Conservation (phyloP, 2,888 invertebrate genomes). For the Arrhopalites spinosus region DNA sequence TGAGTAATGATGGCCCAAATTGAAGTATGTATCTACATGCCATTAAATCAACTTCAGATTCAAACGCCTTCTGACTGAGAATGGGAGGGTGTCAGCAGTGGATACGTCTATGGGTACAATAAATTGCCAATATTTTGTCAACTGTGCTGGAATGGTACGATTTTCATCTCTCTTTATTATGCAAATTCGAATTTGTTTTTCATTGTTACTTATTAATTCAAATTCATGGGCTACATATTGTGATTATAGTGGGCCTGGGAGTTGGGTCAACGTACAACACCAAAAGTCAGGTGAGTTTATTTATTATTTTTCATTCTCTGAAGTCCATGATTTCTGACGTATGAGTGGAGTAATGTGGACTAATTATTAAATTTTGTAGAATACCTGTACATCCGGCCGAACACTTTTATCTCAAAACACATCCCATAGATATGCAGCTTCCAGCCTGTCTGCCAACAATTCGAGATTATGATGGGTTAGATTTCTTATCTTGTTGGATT, state of each 20-base stretch:
- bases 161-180: too few relatives aligned
- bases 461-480: constrained; percentile 72
- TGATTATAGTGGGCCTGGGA: constrained; percentile 69
- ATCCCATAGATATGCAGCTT: constrained; percentile 59
- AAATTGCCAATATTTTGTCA: constrained; percentile 69
- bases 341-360: too few relatives aligned
- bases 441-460: constrained; percentile 63
- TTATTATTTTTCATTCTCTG: too few relatives aligned
- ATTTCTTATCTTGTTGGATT: too few relatives aligned
- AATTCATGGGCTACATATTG: too few relatives aligned
- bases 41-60: too few relatives aligned
- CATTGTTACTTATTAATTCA: too few relatives aligned
- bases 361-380: too few relatives aligned
- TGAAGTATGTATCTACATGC: too few relatives aligned
- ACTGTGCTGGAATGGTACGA: constrained; percentile 70
- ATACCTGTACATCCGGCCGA: constrained; percentile 74
- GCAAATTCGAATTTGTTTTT: not conserved
- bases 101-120: constrained; percentile 67
- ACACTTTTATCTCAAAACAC: constrained; percentile 70
- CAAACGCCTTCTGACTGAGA: constrained; percentile 65
- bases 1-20: too few relatives aligned
- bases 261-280: constrained; percentile 65
- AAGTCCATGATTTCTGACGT: too few relatives aligned
- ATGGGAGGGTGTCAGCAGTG: constrained; percentile 66
- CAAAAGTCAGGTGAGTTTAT: too few relatives aligned